A percentile compares a stretch with the other conserved stretches of the same genome.
Evolutionary conservation across 2,888 invertebrate species (phyloP).

Genomic region (Entomobrya proxima): DNA sequence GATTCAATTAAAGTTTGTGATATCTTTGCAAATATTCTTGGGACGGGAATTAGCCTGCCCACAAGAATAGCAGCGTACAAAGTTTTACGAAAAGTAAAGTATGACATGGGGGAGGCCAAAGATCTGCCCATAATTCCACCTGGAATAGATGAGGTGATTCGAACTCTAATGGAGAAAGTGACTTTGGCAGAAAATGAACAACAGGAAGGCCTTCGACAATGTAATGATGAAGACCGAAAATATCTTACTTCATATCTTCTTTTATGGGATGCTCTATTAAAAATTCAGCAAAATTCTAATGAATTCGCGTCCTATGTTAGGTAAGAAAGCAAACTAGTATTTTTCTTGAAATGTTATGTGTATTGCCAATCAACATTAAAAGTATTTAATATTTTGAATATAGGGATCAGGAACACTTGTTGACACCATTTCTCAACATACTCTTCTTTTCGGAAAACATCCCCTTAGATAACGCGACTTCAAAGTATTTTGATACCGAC

Average conservation of each 20-base stretch:
- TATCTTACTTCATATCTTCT: constrained; percentile 74
- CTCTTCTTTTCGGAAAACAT: constrained; percentile 55
- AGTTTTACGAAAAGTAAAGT: constrained; percentile 68
- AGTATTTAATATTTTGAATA: no score
- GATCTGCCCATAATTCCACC: constrained; percentile 68
- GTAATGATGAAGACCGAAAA: constrained; percentile 8
- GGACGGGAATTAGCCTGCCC: constrained; percentile 37
- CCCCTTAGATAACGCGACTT: constrained; percentile 47
- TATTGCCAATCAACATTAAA: background rate
- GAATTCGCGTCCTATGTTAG: constrained; percentile 74
- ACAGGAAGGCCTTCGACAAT: background rate
- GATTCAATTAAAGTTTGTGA: constrained; percentile 60
- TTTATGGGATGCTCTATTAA: constrained; percentile 74
- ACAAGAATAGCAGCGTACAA: constrained; percentile 64
- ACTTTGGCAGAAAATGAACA: constrained; percentile 13
- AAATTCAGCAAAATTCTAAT: constrained; percentile 68
- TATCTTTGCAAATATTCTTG: constrained; percentile 63
- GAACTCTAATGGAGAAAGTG: constrained; percentile 19
- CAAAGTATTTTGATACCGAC: constrained; percentile 67
- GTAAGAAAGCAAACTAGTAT: constrained; percentile 49
- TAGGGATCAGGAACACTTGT: constrained; percentile 71
- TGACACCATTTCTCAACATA: constrained; percentile 61
- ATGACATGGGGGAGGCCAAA: constrained; percentile 57
- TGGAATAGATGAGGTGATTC: constrained; percentile 51
- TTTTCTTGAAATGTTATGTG: background rate